Evolutionary conservation across 2,797 vertebrate species (phyloP), one percentile per base, ranked within the genome.

Genomic region (Crenichthys baileyi): DNA sequence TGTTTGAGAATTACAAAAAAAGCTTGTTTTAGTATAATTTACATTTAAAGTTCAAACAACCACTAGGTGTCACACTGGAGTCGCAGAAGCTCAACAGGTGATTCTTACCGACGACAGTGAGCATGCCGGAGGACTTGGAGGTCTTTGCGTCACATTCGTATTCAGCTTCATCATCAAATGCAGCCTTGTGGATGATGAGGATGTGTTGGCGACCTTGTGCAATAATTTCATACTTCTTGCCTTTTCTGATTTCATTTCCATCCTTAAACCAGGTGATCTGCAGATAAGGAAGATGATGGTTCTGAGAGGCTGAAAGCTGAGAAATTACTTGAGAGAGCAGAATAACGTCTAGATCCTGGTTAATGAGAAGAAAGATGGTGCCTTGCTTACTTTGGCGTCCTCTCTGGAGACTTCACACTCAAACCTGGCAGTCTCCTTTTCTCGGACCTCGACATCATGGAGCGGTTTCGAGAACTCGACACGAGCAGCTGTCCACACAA

Each of bases 341-440:
- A 16, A 15, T 11, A 41, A 2, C 6, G 26, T 48, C 7, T 73
- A 71, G 4, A 16, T 3, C 36, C 2, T 8, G 3, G 0, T 36
- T 3, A 7, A 56, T 3, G 18, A 0, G 22, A 16, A 44, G 0
- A 44, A 12, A 67, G 6, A 16, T 18, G 26, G 1, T 0, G 24
- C 41, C 22, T 46, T 7, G 7, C 90, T 80, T 73, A 99, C 98
- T 93, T 98, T 98, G 55, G 95, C 93, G 75, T 95, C 94, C 92
- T 97, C 97, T 89, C 97, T 96, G 82, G 98, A 99, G 88, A 99
- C 95, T 95, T 99, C 97, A 93, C 98, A 99, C 82, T 98, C 97
- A 91, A 99, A 99, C 72, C 94, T 96, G 89, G 98, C 98, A 60
- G 96, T 90, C 91, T 98, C 95, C 87, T 99, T 99, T 94, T 99